Evolutionary conservation across 1,140 invertebrate genomes (phyloP).

Genomic region (Panagrolaimus sp.): DNA sequence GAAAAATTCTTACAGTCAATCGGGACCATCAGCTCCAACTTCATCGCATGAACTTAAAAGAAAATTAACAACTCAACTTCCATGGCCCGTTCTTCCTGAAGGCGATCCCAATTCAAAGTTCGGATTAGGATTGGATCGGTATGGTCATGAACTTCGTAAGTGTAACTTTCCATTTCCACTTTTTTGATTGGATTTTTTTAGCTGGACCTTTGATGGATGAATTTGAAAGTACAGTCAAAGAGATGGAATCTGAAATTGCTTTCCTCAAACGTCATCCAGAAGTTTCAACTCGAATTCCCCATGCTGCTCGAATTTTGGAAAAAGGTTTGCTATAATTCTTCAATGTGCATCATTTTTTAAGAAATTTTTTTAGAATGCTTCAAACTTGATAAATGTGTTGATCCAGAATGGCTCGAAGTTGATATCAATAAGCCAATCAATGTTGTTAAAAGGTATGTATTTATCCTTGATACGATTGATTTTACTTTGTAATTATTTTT

Average conservation of each 20-base stretch:
- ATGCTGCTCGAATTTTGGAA: constrained; percentile 3
- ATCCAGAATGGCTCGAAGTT: constrained; percentile 49
- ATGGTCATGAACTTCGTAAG: not conserved
- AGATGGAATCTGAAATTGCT: not conserved
- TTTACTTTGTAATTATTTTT: constrained; percentile 39
- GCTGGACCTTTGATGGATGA: not conserved
- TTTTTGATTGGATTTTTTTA: no score
- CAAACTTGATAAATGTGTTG: constrained; percentile 24
- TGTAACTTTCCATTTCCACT: no score
- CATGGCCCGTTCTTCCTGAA: not conserved
- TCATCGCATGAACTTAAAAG: not conserved
- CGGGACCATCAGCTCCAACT: no score
- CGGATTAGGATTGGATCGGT: not conserved
- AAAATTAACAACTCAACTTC: not conserved
- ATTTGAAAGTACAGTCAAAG: not conserved
- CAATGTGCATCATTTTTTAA: not conserved
- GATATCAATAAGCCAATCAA: constrained; percentile 46
- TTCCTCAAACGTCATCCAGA: constrained; percentile 11
- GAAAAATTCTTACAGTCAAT: no score
- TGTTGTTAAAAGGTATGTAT: no score
- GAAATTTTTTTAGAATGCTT: not conserved
- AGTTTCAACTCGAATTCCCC: not conserved
- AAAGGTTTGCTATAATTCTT: constrained; percentile 7
- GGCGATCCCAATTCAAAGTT: not conserved
- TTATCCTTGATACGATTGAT: no score